Evolutionary conservation across 2,113 vertebrate genomes (phyloP), one percentile per base, ranked within the genome.

Genomic region (Oostethus manadensis): DNA sequence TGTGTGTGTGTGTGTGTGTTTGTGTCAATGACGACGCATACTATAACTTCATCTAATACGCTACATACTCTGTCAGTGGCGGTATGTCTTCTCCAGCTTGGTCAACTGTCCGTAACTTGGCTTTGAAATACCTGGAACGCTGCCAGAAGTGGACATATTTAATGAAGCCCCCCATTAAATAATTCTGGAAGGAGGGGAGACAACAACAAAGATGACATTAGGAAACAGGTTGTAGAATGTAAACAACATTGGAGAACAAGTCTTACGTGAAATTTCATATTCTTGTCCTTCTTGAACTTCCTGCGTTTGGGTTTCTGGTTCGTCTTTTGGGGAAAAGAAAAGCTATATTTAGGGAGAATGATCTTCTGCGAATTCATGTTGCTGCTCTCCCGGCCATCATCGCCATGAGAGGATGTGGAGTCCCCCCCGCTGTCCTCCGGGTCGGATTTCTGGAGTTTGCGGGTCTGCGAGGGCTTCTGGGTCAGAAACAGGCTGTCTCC

Each of bases 401-500:
- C 13, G 0, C 42, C 11, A 0, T 45, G 43, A 20, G 9, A 0
- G 0, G 61, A 74, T 1, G 13, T 38, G 4, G n/a, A 21, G 14
- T 45, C 8, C n/a, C 33, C 55, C 9, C 59, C 68, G 10, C 3
- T 22, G 46, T 66, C 57, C 3, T 54, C 26, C 3, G 10, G 9
- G 22, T 42, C 35, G 23, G 53, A 55, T 40, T 20, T 55, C 6
- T 1, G 58, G 0, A 9, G 6, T 13, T 43, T 35, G 9, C 15
- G 10, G 66, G 58, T 38, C 23, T 82, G 59, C 9, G 49, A 58
- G 33, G 62, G 48, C 21, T 44, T 50, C 64, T 90, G 89, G 8
- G 88, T 90, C 29, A 87, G 23, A 70, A 91, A 90, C 67, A 90
- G 18, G 55, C 84, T 86, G 58, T 88, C 79, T 6, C 61, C 86